A percentile compares a stretch with the other conserved stretches of the same genome.
These are phyloP conservation scores for Aramus guarauna DNA, from an alignment of 2,113 vertebrate genomes.

Conservation along the genomic window DNA sequence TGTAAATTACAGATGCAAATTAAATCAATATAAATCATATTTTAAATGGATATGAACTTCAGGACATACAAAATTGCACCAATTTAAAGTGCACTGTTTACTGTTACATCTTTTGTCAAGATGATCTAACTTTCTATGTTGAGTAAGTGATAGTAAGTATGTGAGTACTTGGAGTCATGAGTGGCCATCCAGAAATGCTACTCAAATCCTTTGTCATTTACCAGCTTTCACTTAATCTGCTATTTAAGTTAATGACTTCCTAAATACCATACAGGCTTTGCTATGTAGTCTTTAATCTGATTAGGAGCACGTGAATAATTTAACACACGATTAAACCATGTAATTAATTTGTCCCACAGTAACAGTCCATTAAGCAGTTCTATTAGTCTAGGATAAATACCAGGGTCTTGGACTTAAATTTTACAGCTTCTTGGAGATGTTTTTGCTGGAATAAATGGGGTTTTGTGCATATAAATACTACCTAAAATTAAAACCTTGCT, in stretches of 20 bases:
- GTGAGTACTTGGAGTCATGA: not conserved
- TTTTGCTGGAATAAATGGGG: not conserved
- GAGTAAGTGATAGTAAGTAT: not conserved
- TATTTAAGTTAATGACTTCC: constrained; percentile 2
- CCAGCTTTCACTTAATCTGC: not conserved
- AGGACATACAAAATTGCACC: not conserved
- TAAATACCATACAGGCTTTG: not conserved
- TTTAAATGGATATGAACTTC: not conserved
- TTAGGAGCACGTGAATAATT: not conserved
- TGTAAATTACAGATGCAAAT: not conserved
- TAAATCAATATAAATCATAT: not conserved
- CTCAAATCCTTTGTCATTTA: not conserved
- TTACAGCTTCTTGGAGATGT: not conserved
- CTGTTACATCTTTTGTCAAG: not conserved
- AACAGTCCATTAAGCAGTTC: not conserved
- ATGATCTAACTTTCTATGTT: not conserved
- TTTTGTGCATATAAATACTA: not conserved
- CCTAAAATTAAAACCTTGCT: not conserved
- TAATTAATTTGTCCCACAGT: not conserved
- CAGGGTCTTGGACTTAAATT: not conserved
- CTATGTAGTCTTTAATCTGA: constrained; percentile 17
- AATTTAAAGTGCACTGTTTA: not conserved
- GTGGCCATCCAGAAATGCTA: not conserved
- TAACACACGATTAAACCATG: not conserved
- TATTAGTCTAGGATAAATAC: not conserved